A percentile compares a stretch with the other conserved stretches of the same genome.
Conservation (phyloP, 2,113 vertebrate genomes). For the Syngnathus scovelli region DNA sequence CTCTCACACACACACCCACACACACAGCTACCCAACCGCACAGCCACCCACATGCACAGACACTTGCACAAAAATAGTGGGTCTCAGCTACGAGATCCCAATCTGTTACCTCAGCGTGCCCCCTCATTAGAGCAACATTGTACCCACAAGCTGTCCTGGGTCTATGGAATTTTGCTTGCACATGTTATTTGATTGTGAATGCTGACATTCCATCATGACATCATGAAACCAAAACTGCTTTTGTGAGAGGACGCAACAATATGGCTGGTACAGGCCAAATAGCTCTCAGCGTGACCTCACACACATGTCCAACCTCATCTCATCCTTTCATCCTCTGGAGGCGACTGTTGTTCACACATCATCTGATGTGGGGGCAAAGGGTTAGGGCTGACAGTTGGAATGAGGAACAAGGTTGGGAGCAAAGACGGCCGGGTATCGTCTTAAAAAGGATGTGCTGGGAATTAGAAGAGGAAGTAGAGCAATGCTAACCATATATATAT, state of each 20-base stretch:
- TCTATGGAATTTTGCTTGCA: conserved; percentile 3
- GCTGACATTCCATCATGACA: conserved; percentile 52
- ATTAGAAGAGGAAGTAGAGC: background rate
- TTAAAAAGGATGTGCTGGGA: background rate
- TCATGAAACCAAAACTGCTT: conserved; percentile 57
- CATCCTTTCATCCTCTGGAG: conserved; percentile 33
- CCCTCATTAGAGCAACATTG: conserved; percentile 41
- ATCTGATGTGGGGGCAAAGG: conserved; percentile 45
- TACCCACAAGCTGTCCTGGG: background rate
- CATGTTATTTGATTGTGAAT: conserved; percentile 20
- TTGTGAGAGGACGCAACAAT: conserved; percentile 9
- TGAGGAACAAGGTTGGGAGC: conserved; percentile 30
- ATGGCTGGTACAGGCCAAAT: background rate
- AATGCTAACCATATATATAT: background rate
- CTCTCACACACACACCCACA: background rate
- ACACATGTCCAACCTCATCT: background rate
- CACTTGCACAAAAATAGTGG: conserved; percentile 6
- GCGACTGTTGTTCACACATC: conserved; percentile 53
- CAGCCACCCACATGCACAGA: background rate
- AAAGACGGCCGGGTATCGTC: background rate
- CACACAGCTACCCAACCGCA: conserved; percentile 5
- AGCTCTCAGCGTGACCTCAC: background rate
- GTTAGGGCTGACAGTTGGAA: conserved; percentile 1
- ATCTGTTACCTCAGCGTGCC: conserved; percentile 43
- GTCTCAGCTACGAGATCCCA: conserved; percentile 41